A percentile compares a stretch with the other conserved stretches of the same genome.
Conservation (phyloP, 2,113 vertebrate species). For the Clarias macrocephalus region DNA sequence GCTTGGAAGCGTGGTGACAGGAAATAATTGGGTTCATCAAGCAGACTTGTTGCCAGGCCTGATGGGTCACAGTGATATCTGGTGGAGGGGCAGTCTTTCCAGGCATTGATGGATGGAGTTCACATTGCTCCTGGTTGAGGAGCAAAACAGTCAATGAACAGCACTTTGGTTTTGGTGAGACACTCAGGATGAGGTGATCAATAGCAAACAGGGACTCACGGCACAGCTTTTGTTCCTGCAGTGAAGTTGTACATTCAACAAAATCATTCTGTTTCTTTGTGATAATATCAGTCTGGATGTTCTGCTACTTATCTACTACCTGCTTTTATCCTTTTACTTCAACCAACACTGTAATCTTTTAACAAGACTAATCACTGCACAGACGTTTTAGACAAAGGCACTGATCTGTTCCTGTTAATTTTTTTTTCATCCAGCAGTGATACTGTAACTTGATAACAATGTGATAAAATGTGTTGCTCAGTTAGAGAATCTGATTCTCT, state of each 20-base stretch:
- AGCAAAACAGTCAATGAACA: slow-evolving; percentile 28
- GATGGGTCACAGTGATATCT: slow-evolving; percentile 54
- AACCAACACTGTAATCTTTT: slow-evolving; percentile 13
- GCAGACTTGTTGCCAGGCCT: slow-evolving; percentile 44
- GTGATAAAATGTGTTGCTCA: background rate
- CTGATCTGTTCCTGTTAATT: background rate
- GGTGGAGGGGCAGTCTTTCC: slow-evolving; percentile 25
- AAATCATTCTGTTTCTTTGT: slow-evolving; percentile 12
- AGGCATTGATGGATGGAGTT: slow-evolving; percentile 53
- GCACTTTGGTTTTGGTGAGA: slow-evolving; percentile 27
- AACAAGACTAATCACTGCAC: slow-evolving; percentile 3
- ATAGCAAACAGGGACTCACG: slow-evolving; percentile 29
- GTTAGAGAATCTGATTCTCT: background rate
- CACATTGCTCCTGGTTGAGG: slow-evolving; percentile 35
- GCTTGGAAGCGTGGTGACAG: slow-evolving; percentile 41
- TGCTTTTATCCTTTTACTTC: background rate
- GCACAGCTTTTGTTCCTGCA: slow-evolving; percentile 13
- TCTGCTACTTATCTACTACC: background rate
- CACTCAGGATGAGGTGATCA: slow-evolving; percentile 25
- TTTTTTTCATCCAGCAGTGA: background rate
- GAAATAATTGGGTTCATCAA: slow-evolving; percentile 58
- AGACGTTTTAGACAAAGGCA: background rate
- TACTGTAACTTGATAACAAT: background rate
- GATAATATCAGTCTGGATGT: slow-evolving; percentile 33
- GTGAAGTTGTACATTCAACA: slow-evolving; percentile 27